Percentiles rank a stretch among this genome's conserved stretches.
phyloP scores from a whole-genome alignment of 1,140 invertebrate genomes.

The Hetaerina americana region DNA sequence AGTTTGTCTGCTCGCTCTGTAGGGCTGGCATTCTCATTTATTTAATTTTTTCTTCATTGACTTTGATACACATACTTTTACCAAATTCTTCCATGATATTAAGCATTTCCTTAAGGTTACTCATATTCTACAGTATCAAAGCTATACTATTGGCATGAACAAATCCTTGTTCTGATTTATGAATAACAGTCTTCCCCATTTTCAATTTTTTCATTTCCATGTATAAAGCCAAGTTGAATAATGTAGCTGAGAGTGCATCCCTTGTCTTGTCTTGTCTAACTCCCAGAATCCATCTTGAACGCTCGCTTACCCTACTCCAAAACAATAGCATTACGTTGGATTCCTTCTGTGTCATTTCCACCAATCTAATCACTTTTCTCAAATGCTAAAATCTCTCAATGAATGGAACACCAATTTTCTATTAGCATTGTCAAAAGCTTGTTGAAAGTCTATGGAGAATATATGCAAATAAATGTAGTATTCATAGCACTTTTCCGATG shows the following conservation, averaged over 20 bases:
- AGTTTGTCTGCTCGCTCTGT: too few species aligned
- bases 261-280: not conserved
- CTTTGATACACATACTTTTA: not conserved
- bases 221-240: not conserved
- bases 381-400: not conserved
- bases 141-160: not conserved
- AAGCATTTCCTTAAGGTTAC: not conserved
- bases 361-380: not conserved
- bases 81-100: not conserved
- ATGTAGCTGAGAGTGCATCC: constrained; percentile 8
- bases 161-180: not conserved
- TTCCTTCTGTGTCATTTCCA: not conserved
- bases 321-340: not conserved
- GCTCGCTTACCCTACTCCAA: not conserved
- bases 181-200: not conserved
- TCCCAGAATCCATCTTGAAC: not conserved
- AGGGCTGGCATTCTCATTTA: too few species aligned
- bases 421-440: not conserved
- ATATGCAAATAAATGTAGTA: not conserved
- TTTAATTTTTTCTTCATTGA: not conserved
- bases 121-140: not conserved
- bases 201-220: not conserved
- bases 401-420: not conserved
- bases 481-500: not conserved
- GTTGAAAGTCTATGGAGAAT: not conserved